phyloP scores from a whole-genome alignment of 92 coral and sea anemone genomes.

The Phenganax marumi region DNA sequence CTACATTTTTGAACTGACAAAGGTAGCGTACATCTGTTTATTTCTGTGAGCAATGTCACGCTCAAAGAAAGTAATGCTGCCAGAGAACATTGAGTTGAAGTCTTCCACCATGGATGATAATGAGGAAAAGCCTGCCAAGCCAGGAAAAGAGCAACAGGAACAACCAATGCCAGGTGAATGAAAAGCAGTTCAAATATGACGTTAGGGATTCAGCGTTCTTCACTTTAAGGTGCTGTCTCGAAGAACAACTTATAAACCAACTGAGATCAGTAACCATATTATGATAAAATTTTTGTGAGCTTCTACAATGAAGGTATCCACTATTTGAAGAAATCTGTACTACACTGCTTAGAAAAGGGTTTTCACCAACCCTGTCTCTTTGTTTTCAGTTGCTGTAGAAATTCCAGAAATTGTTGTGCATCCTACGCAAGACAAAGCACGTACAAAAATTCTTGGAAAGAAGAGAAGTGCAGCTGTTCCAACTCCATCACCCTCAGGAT shows the following conservation, averaged over 20 bases:
- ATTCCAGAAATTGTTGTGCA: constrained; percentile 7
- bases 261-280: too few species aligned
- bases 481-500: neutral
- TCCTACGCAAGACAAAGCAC: neutral
- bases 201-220: too few species aligned
- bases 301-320: too few species aligned
- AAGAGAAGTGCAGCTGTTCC: neutral
- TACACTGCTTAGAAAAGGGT: too few species aligned
- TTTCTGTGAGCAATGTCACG: neutral
- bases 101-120: neutral
- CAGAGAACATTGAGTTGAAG: constrained; percentile 1
- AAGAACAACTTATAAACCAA: too few species aligned
- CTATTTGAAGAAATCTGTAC: too few species aligned
- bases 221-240: too few species aligned
- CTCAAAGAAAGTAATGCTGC: neutral
- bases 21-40: neutral
- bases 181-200: too few species aligned
- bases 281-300: too few species aligned
- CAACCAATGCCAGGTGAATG: neutral
- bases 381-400: neutral
- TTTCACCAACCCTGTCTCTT: too few species aligned
- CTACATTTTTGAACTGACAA: too few species aligned
- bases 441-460: neutral
- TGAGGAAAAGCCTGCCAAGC: neutral
- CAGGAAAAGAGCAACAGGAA: neutral